Base-by-base conservation (phyloP, 2,113 vertebrate genomes). In the Cyprinodon variegatus region DNA sequence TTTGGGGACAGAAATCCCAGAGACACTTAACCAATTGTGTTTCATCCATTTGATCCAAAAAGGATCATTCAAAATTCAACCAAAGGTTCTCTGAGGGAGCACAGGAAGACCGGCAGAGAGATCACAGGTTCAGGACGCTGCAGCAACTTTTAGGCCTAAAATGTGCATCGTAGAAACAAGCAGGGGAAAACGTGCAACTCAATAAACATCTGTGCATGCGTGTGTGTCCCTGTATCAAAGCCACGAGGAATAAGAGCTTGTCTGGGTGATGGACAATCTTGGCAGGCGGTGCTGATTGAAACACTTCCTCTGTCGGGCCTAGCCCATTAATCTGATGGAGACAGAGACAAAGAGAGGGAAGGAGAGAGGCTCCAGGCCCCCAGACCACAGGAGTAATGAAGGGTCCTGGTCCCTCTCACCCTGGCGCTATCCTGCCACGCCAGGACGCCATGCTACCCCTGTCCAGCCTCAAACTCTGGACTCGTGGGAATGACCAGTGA, bases 261-360 rank as follows among this genome's bases (percentile, higher is more conserved):
- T 93, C 90, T 81, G 73, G 70, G 78, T 94, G 94, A 94, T 92
- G 89, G 92, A 94, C 94, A 94, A 81, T 89, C 91, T 92, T 93
- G 92, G 93, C 91, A 94, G 92, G 83, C 91, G 65, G 78, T 77
- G 90, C 90, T 94, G 93, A 95, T 93, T 94, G 93, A 95, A 94
- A 94, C 91, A 93, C 91, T 95, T 94, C 93, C 93, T 92, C 86
- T 92, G 91, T 93, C 82, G 87, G 87, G 91, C 86, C 92, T 78
- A 84, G 91, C 83, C 90, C 90, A 94, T 95, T 93, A 95, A 94
- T 94, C 91, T 93, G 89, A 92, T 88, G 79, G 90, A 90, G 91
- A 91, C 86, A 88, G 85, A 88, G 79, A 90, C 81, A 84, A 79
- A 89, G 90, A 86, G 74, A 77, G 74, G 12, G 70, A 64, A 77